Evolutionary conservation across 2,797 vertebrate species (phyloP), one percentile per base, ranked within the genome.

Genomic region (Triplophysa yarkandensis): DNA sequence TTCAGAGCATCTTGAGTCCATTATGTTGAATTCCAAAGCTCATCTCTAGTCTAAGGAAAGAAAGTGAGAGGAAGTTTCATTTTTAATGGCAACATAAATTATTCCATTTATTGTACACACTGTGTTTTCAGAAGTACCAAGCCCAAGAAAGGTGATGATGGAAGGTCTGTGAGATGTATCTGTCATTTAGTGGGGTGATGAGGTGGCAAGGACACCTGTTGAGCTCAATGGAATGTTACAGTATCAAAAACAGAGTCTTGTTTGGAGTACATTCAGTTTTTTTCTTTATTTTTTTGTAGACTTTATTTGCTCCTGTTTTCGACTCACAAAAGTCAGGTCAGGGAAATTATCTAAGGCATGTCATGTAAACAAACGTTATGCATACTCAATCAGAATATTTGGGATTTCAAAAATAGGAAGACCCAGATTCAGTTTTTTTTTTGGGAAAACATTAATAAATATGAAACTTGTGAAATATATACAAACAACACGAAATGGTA

Each of bases 41-140:
- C 94, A 95, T 96, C 93, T 93, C 94, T 95, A 95, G 94, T 95
- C 94, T 91, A 93, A 92, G 94, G 94, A 88, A 94, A 95, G 94
- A 96, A 96, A 92, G 89, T 95, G 54, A 67, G 30, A 36, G 96
- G 96, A 97, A 92, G 90, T 95, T 96, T 96, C 95, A 97, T 97
- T 96, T 98, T 94, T 98, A 98, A 97, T 97, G 96, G 94, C 94
- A 93, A 93, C 95, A 98, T 99, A 93, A 98, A 98, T 98, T 95
- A 99, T 99, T 98, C 95, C 87, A 95, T 98, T 98, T 97, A 97
- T 96, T 95, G 95, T 98, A 93, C 93, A 95, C 93, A 95, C 93
- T 91, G 90, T 92, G 89, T 92, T 94, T 96, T 96, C 95, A 95
- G 96, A 95, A 95, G 95, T 94, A 93, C 91, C 93, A 92, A 93